Percentiles rank a stretch among this genome's conserved stretches.
Evolutionary conservation across 2,888 invertebrate genomes (phyloP).

Genomic region (Microctonus aethiopoides): DNA sequence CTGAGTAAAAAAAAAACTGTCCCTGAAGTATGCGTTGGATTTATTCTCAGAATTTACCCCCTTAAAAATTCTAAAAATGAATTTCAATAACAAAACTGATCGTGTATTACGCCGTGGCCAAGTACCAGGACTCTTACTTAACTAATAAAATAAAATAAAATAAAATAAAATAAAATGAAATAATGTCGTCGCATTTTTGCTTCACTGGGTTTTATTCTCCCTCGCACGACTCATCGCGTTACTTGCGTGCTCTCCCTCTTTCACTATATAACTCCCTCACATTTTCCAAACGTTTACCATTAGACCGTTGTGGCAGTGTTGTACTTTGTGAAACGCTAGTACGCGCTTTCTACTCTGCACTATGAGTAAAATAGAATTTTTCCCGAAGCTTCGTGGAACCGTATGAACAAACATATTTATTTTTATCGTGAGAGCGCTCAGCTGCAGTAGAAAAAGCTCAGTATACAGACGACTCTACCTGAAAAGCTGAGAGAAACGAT

Average conservation of each 20-base stretch:
- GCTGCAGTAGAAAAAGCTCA: conserved; percentile 31
- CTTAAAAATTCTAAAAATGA: too few species aligned
- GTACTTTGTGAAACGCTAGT: neutral
- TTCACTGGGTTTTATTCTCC: neutral
- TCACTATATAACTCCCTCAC: neutral
- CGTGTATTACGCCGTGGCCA: too few species aligned
- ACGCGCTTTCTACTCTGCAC: neutral
- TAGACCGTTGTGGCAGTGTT: neutral
- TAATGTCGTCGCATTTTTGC: neutral
- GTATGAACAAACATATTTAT: conserved; percentile 46
- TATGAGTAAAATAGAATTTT: conserved; percentile 31
- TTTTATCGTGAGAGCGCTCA: conserved; percentile 45
- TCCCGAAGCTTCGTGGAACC: conserved; percentile 27
- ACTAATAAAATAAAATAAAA: neutral
- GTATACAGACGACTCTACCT: neutral
- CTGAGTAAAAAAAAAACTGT: too few species aligned
- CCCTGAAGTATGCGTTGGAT: too few species aligned
- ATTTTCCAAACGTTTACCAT: conserved; percentile 19
- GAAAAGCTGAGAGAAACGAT: conserved; percentile 30
- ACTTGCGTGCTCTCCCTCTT: neutral
- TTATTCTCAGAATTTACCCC: too few species aligned
- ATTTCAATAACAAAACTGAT: too few species aligned
- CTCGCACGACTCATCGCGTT: neutral
- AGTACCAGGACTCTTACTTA: too few species aligned
- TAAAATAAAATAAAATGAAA: conserved; percentile 10